These are phyloP conservation scores for Lasioglossum leucozonium DNA, from an alignment of 2,888 invertebrate species.

Conservation along the genomic window DNA sequence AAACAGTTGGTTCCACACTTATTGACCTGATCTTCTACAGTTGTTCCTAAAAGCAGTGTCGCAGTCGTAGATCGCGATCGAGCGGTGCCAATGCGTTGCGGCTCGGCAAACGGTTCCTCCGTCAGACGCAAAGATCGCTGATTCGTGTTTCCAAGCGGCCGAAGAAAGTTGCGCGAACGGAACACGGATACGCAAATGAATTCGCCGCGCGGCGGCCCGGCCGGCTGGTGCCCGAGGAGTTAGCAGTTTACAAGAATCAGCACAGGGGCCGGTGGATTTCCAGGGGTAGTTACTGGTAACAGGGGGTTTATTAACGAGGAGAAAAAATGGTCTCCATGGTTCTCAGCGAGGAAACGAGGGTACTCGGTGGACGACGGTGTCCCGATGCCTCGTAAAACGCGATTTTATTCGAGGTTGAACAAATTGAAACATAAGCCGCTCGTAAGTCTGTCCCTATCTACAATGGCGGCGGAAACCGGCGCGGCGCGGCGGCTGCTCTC, in stretches of 20 bases:
- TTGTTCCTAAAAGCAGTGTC: not conserved
- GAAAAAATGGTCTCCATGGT: slow-evolving; percentile 45
- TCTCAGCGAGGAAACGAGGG: slow-evolving; percentile 41
- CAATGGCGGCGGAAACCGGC: slow-evolving; percentile 29
- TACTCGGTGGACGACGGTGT: slow-evolving; percentile 50
- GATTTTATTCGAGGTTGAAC: slow-evolving; percentile 75
- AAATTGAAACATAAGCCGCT: slow-evolving; percentile 78
- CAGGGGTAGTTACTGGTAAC: slow-evolving; percentile 33
- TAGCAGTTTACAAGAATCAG: slow-evolving; percentile 36
- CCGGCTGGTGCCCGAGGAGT: slow-evolving; percentile 8
- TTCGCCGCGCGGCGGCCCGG: not conserved
- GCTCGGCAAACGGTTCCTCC: not conserved
- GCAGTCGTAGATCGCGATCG: not conserved
- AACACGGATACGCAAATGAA: slow-evolving; percentile 37
- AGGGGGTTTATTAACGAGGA: slow-evolving; percentile 53
- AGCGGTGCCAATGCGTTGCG: not conserved
- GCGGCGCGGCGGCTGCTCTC: not conserved
- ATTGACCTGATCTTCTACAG: too few relatives aligned
- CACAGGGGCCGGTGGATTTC: not conserved
- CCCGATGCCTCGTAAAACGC: slow-evolving; percentile 72
- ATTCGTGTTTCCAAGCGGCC: not conserved
- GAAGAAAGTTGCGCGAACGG: not conserved
- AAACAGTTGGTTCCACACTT: too few relatives aligned
- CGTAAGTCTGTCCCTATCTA: slow-evolving; percentile 72
- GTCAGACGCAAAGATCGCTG: not conserved